Percentiles rank a stretch among this genome's conserved stretches.
Evolutionary conservation across 2,113 vertebrate species (phyloP).

Genomic region (Paedocypris sp.): DNA sequence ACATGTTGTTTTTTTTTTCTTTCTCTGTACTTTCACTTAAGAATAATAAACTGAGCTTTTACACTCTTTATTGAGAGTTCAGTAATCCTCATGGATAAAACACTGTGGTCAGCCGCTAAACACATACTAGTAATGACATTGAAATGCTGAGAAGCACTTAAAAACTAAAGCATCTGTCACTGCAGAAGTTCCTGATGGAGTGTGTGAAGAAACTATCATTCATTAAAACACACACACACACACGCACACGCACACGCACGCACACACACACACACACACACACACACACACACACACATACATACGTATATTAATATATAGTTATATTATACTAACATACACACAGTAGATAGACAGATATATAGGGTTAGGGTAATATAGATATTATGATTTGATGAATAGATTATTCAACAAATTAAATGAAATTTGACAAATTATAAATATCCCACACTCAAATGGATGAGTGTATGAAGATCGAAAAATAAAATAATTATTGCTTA

Average conservation of each 20-base stretch:
- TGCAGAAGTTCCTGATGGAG: conserved; percentile 10
- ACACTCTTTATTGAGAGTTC: conserved; percentile 19
- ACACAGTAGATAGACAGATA: too few species aligned
- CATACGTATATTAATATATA: too few species aligned
- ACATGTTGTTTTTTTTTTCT: conserved; percentile 23
- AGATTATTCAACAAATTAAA: too few species aligned
- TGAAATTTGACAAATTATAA: too few species aligned
- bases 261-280: conserved; percentile 14
- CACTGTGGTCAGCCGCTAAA: not conserved
- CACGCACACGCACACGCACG: not conserved
- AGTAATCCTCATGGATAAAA: conserved; percentile 27
- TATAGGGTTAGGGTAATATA: too few species aligned
- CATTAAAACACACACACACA: too few species aligned
- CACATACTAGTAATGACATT: conserved; percentile 11
- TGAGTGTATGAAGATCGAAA: too few species aligned
- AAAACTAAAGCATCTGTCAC: conserved; percentile 33
- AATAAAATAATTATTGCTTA: too few species aligned
- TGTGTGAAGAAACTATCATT: conserved; percentile 8
- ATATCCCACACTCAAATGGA: too few species aligned
- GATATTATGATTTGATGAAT: too few species aligned
- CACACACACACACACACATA: not conserved
- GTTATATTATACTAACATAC: too few species aligned
- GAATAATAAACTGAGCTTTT: conserved; percentile 26
- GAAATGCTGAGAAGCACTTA: conserved; percentile 25
- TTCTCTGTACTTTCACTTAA: conserved; percentile 24